phyloP scores from a whole-genome alignment of 2,888 invertebrate species.

The Stomorhina lunata region DNA sequence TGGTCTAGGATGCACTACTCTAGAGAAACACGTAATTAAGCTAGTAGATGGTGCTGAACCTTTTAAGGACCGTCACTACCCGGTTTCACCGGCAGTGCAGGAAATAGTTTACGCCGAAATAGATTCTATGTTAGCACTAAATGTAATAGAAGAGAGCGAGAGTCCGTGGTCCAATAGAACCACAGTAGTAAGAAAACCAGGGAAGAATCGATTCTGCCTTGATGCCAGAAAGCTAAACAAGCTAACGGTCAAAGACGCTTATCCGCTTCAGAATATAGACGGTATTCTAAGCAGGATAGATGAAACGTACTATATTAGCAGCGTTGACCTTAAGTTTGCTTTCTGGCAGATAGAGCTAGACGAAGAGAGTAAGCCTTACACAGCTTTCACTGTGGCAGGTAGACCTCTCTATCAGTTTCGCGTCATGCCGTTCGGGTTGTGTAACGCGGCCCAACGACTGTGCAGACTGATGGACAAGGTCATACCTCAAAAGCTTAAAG shows the following conservation, averaged over 20 bases:
- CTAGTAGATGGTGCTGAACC: too few species aligned
- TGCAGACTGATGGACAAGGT: conserved; percentile 55
- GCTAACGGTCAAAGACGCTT: conserved; percentile 47
- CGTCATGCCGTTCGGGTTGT: conserved; percentile 52
- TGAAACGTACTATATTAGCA: conserved; percentile 52
- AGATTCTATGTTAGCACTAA: conserved; percentile 73
- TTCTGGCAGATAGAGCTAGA: too few species aligned
- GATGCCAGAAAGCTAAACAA: conserved; percentile 68
- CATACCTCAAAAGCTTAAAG: conserved; percentile 24
- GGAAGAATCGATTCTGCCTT: conserved; percentile 49
- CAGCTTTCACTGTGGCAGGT: conserved; percentile 42
- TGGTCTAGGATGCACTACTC: neutral
- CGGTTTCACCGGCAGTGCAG: conserved; percentile 55
- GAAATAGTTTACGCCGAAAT: conserved; percentile 66
- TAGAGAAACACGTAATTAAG: too few species aligned
- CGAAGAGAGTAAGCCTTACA: conserved; percentile 31
- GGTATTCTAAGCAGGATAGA: too few species aligned
- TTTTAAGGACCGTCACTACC: conserved; percentile 34
- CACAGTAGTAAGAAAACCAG: conserved; percentile 42
- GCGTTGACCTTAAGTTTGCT: conserved; percentile 44
- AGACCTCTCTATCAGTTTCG: conserved; percentile 54
- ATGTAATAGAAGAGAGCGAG: neutral
- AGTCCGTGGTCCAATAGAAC: conserved; percentile 25
- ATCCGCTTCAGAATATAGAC: too few species aligned
- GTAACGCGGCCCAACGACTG: conserved; percentile 43